Base-by-base conservation (phyloP, 2,797 vertebrate genomes). In the Sparidentex hasta region DNA sequence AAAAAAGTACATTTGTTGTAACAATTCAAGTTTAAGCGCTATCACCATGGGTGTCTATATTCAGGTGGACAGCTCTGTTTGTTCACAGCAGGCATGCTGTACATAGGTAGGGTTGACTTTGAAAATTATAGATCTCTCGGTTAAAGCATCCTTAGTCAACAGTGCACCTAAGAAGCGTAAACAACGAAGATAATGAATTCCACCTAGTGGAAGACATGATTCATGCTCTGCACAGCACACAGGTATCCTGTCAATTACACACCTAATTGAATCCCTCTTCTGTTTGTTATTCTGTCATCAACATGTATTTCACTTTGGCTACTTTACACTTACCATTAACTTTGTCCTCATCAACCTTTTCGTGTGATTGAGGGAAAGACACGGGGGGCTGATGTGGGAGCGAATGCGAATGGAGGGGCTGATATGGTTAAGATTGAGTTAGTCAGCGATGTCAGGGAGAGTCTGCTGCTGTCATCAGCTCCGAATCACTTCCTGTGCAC, bases 311-410 rank as follows among this genome's bases (percentile, higher is more conserved):
- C 20, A 47, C 54, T 46, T 54, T 54, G 48, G 18, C 68, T 57
- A 46, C 56, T 29, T 8, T 20, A 48, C 61, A 27, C 46, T 72
- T 18, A 18, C 58, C 43, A 61, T 81, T 70, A 71, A 57, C 18
- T 68, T 56, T 58, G 71, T 78, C 80, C 81, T 72, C 65, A 77
- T 85, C 57, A 82, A 82, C 76, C 74, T 83, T 62, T 72, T 46
- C 48, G 41, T 71, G 63, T 46, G 41, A 75, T 43, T 68, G 38
- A 63, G 18, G 25, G 56, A 71, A 25, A 57, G 62, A 67, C 0
- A 6, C 3, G 17, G 58, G 58, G 71, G 52, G 66, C 33, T 80
- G 68, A 83, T 80, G 71, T 78, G 47, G 41, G 74, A 58, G 7
- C 48, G 21, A 71, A 11, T 50, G 27, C 41, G 70, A 73, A 75